Conservation (phyloP, 2,797 vertebrate species). For the Sciurus vulgaris region DNA sequence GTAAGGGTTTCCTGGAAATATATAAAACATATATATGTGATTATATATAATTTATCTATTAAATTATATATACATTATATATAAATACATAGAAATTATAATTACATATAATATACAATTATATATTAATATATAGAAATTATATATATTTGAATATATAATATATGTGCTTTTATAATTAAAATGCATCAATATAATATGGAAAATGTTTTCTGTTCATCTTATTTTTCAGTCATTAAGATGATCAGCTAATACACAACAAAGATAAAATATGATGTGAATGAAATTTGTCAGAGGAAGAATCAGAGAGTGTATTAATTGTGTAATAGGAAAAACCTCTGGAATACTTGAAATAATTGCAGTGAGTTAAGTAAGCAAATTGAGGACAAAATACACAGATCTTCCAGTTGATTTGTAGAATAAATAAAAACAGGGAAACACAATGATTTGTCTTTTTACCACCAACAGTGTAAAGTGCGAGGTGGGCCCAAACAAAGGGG, state of each 20-base stretch:
- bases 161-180: too few species aligned
- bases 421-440: background rate
- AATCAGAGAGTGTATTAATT: background rate
- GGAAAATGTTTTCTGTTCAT: background rate
- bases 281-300: background rate
- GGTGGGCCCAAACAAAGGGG: background rate
- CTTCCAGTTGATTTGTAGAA: background rate
- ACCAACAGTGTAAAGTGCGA: background rate
- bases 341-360: background rate
- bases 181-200: too few species aligned
- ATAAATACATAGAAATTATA: too few species aligned
- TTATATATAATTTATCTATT: too few species aligned
- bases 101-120: too few species aligned
- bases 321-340: background rate
- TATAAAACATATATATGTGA: too few species aligned
- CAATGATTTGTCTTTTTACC: background rate
- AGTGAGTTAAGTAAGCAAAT: background rate
- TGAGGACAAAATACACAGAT: background rate
- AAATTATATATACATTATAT: too few species aligned
- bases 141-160: too few species aligned
- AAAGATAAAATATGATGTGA: slow-evolving; percentile 31
- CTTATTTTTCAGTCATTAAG: background rate
- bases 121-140: too few species aligned
- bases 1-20: background rate
- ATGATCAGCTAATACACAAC: background rate